Evolutionary conservation across 2,888 invertebrate species (phyloP).

Genomic region (Flexamia atlantica): DNA sequence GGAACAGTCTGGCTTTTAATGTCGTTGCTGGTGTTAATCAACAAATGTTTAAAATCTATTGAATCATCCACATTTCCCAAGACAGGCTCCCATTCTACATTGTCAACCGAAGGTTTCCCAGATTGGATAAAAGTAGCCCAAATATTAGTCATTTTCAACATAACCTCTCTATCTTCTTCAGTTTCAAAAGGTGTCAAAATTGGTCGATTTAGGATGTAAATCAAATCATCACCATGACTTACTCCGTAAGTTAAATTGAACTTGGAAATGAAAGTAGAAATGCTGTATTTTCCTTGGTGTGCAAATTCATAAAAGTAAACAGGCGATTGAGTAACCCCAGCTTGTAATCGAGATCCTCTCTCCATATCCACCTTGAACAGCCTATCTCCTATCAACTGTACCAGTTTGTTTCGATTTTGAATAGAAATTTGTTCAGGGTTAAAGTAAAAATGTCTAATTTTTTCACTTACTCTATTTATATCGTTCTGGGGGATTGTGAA

Average conservation of each 20-base stretch:
- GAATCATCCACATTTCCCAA: neutral
- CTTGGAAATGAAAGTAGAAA: conserved; percentile 40
- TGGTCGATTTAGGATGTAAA: conserved; percentile 27
- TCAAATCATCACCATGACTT: conserved; percentile 55
- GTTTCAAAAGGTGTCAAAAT: conserved; percentile 73
- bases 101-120: conserved; percentile 75
- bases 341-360: conserved; percentile 36
- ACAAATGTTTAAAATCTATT: neutral
- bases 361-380: conserved; percentile 45
- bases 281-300: conserved; percentile 38
- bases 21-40: conserved; percentile 31
- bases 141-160: conserved; percentile 77
- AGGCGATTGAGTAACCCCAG: conserved; percentile 5
- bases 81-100: conserved; percentile 1
- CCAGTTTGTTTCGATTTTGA: conserved; percentile 18
- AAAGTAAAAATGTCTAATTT: conserved; percentile 69
- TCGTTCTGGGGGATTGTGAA: conserved; percentile 67
- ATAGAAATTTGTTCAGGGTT: conserved; percentile 20
- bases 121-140: conserved; percentile 78
- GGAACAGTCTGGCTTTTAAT: neutral
- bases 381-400: conserved; percentile 50
- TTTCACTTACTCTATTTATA: conserved; percentile 64
- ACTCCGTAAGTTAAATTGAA: conserved; percentile 30
- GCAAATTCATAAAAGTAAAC: conserved; percentile 55
- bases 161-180: conserved; percentile 77